These are phyloP conservation scores for Ophioninae sp. DNA, from an alignment of 2,888 invertebrate species.

Conservation along the genomic window DNA sequence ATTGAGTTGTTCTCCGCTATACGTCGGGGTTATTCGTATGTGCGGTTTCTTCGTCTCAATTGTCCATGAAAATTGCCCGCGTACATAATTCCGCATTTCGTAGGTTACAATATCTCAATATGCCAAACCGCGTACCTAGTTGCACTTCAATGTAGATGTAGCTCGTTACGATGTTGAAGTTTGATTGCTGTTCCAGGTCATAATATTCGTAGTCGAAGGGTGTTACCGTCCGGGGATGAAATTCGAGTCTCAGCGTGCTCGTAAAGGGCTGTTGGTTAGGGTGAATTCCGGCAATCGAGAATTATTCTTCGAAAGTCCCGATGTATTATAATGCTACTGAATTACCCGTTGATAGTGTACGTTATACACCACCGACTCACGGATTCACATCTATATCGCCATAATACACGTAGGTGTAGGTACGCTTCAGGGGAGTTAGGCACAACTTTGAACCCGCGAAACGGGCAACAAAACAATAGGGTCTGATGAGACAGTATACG, in stretches of 20 bases:
- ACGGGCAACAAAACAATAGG: constrained; percentile 13
- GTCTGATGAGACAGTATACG: constrained; percentile 36
- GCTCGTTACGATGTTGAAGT: constrained; percentile 50
- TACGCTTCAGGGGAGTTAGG: constrained; percentile 14
- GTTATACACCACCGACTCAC: background rate
- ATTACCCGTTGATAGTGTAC: background rate
- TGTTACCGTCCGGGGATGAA: constrained; percentile 28
- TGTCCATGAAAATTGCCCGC: constrained; percentile 34
- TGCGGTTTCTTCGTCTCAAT: background rate
- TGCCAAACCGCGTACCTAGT: constrained; percentile 32
- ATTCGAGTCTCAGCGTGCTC: constrained; percentile 34
- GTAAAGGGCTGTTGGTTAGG: background rate
- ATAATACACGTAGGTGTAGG: background rate
- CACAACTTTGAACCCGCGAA: constrained; percentile 3
- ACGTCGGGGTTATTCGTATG: background rate
- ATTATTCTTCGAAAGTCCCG: constrained; percentile 25
- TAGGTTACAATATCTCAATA: constrained; percentile 40
- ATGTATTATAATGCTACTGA: constrained; percentile 23
- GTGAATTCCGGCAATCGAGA: constrained; percentile 23
- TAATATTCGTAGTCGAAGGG: constrained; percentile 40
- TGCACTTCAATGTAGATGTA: constrained; percentile 11
- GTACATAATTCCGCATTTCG: constrained; percentile 27
- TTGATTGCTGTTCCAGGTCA: constrained; percentile 42
- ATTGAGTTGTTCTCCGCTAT: constrained; percentile 49
- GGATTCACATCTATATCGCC: background rate